Conservation (phyloP, 2,888 invertebrate genomes). For the Stegophylla sp. region DNA sequence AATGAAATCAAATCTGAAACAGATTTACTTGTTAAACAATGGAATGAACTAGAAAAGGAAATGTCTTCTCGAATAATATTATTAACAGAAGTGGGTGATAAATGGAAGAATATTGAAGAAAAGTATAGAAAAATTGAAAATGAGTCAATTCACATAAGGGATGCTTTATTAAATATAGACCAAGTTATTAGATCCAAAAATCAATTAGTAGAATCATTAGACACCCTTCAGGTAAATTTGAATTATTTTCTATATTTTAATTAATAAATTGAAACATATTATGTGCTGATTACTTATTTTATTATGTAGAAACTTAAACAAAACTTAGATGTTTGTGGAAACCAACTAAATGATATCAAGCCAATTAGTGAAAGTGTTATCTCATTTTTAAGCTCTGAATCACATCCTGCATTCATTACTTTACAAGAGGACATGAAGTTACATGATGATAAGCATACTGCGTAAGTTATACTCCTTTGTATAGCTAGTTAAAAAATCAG, state of each 20-base stretch:
- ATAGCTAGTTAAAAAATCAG: not conserved
- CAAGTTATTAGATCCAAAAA: slow-evolving; percentile 76
- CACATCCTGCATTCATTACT: slow-evolving; percentile 11
- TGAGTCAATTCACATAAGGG: slow-evolving; percentile 26
- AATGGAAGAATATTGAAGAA: slow-evolving; percentile 46
- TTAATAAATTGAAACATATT: not conserved
- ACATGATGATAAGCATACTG: not conserved
- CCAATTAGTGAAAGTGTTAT: slow-evolving; percentile 6
- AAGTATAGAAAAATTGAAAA: slow-evolving; percentile 18
- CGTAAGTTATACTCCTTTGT: slow-evolving; percentile 36
- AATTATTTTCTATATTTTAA: not conserved
- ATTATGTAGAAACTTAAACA: slow-evolving; percentile 40
- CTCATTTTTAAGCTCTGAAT: slow-evolving; percentile 32
- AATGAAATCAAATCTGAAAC: slow-evolving; percentile 42
- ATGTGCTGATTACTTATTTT: not conserved
- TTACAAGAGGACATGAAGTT: slow-evolving; percentile 27
- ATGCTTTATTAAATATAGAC: slow-evolving; percentile 69
- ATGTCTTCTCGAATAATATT: slow-evolving; percentile 34
- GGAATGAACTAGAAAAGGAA: slow-evolving; percentile 25
- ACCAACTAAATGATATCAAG: not conserved
- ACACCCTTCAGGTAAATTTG: slow-evolving; percentile 73
- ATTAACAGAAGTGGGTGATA: slow-evolving; percentile 24
- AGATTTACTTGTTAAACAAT: slow-evolving; percentile 26
- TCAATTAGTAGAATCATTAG: slow-evolving; percentile 73
- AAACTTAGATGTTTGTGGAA: not conserved